These are phyloP conservation scores for Erannis defoliaria DNA, from an alignment of 2,888 invertebrate genomes.

Conservation along the genomic window DNA sequence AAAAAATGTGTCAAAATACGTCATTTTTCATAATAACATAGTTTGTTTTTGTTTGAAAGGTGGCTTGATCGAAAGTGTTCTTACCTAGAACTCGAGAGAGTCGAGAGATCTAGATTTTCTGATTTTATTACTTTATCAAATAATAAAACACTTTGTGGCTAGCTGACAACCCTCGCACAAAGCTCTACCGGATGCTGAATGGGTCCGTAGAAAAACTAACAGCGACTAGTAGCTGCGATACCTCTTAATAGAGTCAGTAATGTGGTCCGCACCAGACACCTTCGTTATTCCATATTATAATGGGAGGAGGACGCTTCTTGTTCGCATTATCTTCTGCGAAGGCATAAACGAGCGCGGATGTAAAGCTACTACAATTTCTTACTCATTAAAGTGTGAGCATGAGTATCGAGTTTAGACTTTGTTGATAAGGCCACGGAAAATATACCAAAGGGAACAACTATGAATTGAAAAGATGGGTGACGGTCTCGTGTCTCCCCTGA, in stretches of 20 bases:
- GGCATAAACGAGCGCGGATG: neutral
- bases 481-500: no score
- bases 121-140: neutral
- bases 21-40: no score
- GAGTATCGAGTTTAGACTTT: no score
- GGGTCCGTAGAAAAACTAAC: conserved; percentile 32
- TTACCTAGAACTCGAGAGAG: no score
- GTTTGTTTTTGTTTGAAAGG: no score
- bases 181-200: conserved; percentile 26
- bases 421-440: no score
- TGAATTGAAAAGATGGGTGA: no score
- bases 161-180: conserved; percentile 20
- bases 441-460: no score
- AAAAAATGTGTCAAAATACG: no score
- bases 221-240: conserved; percentile 14
- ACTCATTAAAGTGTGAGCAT: no score
- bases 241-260: conserved; percentile 28
- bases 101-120: no score
- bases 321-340: neutral
- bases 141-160: neutral
- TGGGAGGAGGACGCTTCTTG: neutral
- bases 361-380: neutral
- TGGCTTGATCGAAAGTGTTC: no score
- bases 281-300: conserved; percentile 27
- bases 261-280: conserved; percentile 21